These are phyloP conservation scores for Drosophila paulistorum DNA, from an alignment of 1,140 invertebrate genomes.

Conservation along the genomic window DNA sequence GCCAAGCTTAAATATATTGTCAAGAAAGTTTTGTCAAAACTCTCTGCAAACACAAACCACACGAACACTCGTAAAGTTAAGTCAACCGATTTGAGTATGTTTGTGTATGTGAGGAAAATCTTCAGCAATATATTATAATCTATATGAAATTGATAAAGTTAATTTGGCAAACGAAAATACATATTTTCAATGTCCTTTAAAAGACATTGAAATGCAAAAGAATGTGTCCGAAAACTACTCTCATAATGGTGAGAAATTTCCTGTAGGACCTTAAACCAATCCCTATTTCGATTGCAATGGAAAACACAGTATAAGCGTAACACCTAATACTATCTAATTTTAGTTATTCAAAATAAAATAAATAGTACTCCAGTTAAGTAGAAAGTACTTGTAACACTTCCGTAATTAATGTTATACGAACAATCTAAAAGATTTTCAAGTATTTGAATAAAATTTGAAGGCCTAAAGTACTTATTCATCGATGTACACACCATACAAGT, in stretches of 20 bases:
- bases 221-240: neutral
- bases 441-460: no score
- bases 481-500: no score
- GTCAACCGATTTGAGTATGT: neutral
- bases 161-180: neutral
- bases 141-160: conserved; percentile 4
- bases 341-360: no score
- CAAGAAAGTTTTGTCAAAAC: conserved; percentile 38
- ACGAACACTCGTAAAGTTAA: conserved; percentile 6
- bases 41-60: neutral
- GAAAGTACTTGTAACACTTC: no score
- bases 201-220: neutral
- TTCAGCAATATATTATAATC: conserved; percentile 6
- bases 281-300: no score
- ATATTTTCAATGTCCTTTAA: neutral
- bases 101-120: neutral
- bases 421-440: no score
- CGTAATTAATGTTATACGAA: no score
- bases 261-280: no score
- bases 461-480: no score
- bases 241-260: neutral
- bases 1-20: conserved; percentile 49
- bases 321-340: no score
- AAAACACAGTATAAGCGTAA: no score
- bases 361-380: no score